These are phyloP conservation scores for Platycercus adscitus DNA, from an alignment of 2,113 vertebrate genomes.

Conservation along the genomic window DNA sequence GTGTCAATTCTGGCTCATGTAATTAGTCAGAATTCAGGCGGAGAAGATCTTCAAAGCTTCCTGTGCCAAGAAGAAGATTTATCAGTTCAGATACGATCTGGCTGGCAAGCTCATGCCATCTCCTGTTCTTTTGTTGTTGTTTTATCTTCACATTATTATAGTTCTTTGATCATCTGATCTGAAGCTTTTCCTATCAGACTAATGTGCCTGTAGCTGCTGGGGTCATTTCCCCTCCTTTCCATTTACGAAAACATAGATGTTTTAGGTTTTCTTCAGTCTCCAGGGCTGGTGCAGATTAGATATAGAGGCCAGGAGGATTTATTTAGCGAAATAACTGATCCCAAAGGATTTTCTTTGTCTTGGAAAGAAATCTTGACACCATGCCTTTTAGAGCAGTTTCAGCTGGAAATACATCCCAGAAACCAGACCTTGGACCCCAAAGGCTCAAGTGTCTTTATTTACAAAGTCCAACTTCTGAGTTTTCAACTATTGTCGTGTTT, in stretches of 20 bases:
- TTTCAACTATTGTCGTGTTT: not conserved
- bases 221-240: not conserved
- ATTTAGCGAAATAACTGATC: not conserved
- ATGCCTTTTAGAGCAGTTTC: not conserved
- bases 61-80: not conserved
- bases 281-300: not conserved
- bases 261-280: not conserved
- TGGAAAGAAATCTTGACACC: not conserved
- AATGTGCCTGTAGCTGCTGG: not conserved
- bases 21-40: not conserved
- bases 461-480: not conserved
- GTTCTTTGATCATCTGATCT: not conserved
- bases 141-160: not conserved
- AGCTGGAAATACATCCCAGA: not conserved
- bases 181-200: not conserved
- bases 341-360: not conserved
- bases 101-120: not conserved
- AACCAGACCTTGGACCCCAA: not conserved
- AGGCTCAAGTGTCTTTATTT: not conserved
- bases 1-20: not conserved
- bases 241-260: not conserved
- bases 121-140: not conserved
- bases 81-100: not conserved
- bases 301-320: not conserved
- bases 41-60: not conserved